Evolutionary conservation across 2,888 invertebrate genomes (phyloP).

Genomic region (Drosophila lutescens): DNA sequence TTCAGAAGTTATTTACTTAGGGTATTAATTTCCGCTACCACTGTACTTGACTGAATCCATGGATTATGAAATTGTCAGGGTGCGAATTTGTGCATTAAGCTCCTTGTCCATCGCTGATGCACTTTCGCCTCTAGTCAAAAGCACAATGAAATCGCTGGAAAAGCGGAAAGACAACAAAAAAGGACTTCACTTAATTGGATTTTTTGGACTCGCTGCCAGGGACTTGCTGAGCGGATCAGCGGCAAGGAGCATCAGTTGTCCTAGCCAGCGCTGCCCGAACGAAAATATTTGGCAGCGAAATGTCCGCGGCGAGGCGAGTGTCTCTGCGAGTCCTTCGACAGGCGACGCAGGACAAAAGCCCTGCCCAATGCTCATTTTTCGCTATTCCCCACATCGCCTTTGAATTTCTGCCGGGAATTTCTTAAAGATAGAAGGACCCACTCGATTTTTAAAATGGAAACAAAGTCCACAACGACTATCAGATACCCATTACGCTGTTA

Average conservation of each 20-base stretch:
- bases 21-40: constrained; percentile 20
- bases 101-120: constrained; percentile 19
- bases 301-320: constrained; percentile 14
- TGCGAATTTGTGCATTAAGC: constrained; percentile 39
- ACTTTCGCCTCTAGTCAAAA: neutral
- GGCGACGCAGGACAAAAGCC: constrained; percentile 27
- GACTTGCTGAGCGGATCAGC: constrained; percentile 21
- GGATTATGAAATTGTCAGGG: constrained; percentile 28
- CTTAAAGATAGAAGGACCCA: constrained; percentile 5
- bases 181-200: constrained; percentile 51
- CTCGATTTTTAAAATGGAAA: too few species aligned
- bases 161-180: constrained; percentile 24
- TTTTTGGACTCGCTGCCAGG: constrained; percentile 32
- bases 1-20: constrained; percentile 18
- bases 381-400: neutral
- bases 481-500: too few species aligned
- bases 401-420: constrained; percentile 11
- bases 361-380: constrained; percentile 21
- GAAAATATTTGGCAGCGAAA: constrained; percentile 44
- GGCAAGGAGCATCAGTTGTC: constrained; percentile 24
- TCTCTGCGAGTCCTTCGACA: constrained; percentile 34
- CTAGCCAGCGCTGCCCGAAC: constrained; percentile 23
- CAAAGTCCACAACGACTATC: neutral
- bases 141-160: constrained; percentile 2
- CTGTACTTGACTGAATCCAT: neutral